phyloP scores from a whole-genome alignment of 2,888 invertebrate genomes.

The Drosophila histrio region DNA sequence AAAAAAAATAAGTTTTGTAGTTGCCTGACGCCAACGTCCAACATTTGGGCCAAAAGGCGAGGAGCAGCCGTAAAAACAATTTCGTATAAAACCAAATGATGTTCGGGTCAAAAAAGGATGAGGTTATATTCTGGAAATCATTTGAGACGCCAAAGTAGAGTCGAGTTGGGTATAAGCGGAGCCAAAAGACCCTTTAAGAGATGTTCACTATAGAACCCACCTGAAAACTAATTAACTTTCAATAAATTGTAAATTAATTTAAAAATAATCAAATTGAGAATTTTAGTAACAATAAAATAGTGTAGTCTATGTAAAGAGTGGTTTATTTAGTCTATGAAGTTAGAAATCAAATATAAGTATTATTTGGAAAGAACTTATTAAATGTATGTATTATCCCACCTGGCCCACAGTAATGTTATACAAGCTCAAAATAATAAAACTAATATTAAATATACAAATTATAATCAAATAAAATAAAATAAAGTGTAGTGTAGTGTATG shows the following conservation, averaged over 20 bases:
- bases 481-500: too few relatives aligned
- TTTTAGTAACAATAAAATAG: not conserved
- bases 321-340: too few relatives aligned
- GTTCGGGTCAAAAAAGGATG: constrained; percentile 47
- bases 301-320: too few relatives aligned
- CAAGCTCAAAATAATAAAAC: too few relatives aligned
- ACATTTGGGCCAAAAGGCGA: constrained; percentile 18
- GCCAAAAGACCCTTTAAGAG: not conserved
- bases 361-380: too few relatives aligned
- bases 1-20: constrained; percentile 48
- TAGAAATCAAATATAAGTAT: too few relatives aligned
- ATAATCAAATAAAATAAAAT: too few relatives aligned
- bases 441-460: too few relatives aligned
- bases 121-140: constrained; percentile 41
- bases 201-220: not conserved
- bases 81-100: constrained; percentile 68
- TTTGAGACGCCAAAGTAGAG: constrained; percentile 19
- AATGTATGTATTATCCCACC: too few relatives aligned
- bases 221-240: not conserved
- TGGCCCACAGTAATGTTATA: too few relatives aligned
- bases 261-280: too few relatives aligned
- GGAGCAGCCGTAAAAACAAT: constrained; percentile 57
- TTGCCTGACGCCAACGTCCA: constrained; percentile 20
- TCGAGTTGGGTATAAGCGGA: not conserved
- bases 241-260: too few relatives aligned